Evolutionary conservation across 2,888 invertebrate species (phyloP).

Genomic region (Strigamia maritima): DNA sequence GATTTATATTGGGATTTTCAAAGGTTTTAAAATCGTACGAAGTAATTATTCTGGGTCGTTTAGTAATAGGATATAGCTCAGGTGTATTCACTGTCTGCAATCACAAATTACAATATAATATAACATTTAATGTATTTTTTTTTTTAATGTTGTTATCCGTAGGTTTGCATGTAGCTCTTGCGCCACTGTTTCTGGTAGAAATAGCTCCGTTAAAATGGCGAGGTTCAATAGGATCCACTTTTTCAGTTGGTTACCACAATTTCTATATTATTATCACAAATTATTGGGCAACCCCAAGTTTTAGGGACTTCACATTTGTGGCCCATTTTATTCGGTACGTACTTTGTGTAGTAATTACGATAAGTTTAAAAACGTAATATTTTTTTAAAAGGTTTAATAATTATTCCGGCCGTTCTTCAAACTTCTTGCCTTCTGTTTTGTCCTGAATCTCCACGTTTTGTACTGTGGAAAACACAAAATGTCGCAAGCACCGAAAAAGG

Average conservation of each 20-base stretch:
- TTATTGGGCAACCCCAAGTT: slow-evolving; percentile 67
- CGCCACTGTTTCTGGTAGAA: slow-evolving; percentile 84
- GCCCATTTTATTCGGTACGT: slow-evolving; percentile 66
- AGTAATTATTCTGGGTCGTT: slow-evolving; percentile 70
- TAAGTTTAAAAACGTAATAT: background rate
- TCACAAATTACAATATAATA: background rate
- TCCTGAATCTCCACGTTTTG: slow-evolving; percentile 79
- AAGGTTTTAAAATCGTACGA: slow-evolving; percentile 70
- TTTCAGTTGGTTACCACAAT: slow-evolving; percentile 85
- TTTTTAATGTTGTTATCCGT: background rate
- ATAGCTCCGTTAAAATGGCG: slow-evolving; percentile 77
- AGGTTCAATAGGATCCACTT: slow-evolving; percentile 82
- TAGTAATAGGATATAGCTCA: slow-evolving; percentile 71
- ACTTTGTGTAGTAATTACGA: background rate
- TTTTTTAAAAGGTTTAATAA: slow-evolving; percentile 54
- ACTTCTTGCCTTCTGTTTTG: slow-evolving; percentile 69
- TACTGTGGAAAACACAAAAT: slow-evolving; percentile 48
- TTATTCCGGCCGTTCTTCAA: slow-evolving; percentile 70
- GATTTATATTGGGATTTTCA: slow-evolving; percentile 65
- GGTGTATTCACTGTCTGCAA: slow-evolving; percentile 54
- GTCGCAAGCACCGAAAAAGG: background rate
- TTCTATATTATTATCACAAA: slow-evolving; percentile 69
- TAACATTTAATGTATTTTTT: background rate
- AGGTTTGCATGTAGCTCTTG: slow-evolving; percentile 80
- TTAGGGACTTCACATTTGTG: slow-evolving; percentile 65